Percentiles rank a stretch among this genome's conserved stretches.
Conservation (phyloP, 2,113 vertebrate species). For the Oncorhynchus keta region DNA sequence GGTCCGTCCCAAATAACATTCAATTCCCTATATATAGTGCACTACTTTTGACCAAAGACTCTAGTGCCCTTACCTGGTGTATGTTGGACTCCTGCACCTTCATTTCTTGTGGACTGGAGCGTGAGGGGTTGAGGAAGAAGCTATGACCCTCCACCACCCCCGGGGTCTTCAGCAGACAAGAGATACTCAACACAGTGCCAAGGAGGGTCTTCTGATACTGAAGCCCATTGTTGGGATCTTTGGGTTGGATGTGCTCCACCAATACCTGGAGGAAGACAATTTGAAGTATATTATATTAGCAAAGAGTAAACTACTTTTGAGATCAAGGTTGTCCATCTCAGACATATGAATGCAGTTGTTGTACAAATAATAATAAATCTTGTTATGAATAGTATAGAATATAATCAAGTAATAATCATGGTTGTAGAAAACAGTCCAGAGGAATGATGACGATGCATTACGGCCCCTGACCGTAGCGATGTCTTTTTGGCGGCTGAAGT, state of each 20-base stretch:
- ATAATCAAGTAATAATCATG: too few relatives aligned
- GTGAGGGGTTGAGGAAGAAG: conserved; percentile 92
- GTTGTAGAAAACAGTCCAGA: neutral
- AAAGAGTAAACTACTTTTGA: too few relatives aligned
- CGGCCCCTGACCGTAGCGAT: conserved; percentile 84
- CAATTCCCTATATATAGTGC: too few relatives aligned
- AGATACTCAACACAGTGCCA: conserved; percentile 84
- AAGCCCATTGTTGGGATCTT: conserved; percentile 89
- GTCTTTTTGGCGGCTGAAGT: conserved; percentile 90
- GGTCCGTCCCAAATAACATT: too few relatives aligned
- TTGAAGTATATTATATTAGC: neutral
- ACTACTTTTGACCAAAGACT: too few relatives aligned
- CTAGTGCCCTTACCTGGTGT: conserved; percentile 81
- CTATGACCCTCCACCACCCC: conserved; percentile 92
- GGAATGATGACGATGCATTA: neutral
- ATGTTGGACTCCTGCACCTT: conserved; percentile 97
- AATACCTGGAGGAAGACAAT: conserved; percentile 77
- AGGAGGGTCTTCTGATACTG: conserved; percentile 94
- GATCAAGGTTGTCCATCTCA: too few relatives aligned
- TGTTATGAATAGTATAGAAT: too few relatives aligned
- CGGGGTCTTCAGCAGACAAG: conserved; percentile 92
- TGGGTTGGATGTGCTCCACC: conserved; percentile 90
- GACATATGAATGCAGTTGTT: too few relatives aligned
- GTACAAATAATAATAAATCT: too few relatives aligned
- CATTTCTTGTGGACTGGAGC: conserved; percentile 93